Evolutionary conservation across 2,113 vertebrate genomes (phyloP).

Genomic region (Marmota flaviventris): DNA sequence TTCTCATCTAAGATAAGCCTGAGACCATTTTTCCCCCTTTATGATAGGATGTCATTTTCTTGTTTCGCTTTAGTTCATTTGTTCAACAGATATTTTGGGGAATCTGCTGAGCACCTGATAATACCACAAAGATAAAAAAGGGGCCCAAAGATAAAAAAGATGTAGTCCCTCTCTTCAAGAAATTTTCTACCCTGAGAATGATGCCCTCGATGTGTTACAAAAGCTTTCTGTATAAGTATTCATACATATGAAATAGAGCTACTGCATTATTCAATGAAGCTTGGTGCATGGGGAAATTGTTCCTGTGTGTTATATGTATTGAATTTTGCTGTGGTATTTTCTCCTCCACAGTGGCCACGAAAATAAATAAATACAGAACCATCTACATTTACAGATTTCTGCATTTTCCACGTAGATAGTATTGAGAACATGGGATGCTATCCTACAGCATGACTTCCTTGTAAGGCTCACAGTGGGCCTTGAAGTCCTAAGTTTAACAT

Average conservation of each 20-base stretch:
- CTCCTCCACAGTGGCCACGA: not conserved
- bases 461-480: not conserved
- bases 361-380: not conserved
- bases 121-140: not conserved
- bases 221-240: not conserved
- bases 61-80: not conserved
- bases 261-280: not conserved
- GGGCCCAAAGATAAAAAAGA: not conserved
- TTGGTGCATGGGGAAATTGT: not conserved
- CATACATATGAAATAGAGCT: not conserved
- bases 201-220: accelerated
- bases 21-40: not conserved
- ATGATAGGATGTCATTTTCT: not conserved
- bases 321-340: not conserved
- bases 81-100: not conserved
- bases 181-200: not conserved
- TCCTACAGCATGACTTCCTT: accelerated
- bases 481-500: not conserved
- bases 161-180: not conserved
- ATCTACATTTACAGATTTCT: not conserved
- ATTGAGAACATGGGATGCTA: accelerated
- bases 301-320: not conserved
- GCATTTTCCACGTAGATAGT: not conserved
- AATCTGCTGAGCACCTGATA: not conserved
- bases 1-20: not conserved